Evolutionary conservation across 2,113 vertebrate genomes (phyloP).

Genomic region (Lanius collurio): DNA sequence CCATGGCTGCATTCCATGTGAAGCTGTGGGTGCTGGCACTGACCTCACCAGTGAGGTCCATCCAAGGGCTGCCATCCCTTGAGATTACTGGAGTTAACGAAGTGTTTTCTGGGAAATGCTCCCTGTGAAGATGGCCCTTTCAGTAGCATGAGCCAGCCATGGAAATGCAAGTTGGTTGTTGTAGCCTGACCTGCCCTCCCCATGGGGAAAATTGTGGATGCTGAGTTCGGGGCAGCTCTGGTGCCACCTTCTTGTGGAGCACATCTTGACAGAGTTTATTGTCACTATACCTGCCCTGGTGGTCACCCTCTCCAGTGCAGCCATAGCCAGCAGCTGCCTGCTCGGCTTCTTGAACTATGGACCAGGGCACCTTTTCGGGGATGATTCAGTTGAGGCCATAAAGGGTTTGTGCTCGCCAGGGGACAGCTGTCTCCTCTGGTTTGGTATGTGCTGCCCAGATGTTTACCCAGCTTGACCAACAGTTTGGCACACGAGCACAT

Average conservation of each 20-base stretch:
- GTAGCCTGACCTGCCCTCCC: neutral
- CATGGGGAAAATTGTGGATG: neutral
- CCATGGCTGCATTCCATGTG: accelerated
- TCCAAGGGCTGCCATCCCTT: neutral
- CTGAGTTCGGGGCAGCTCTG: neutral
- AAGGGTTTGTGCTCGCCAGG: neutral
- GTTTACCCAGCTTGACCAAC: neutral
- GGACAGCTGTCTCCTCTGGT: neutral
- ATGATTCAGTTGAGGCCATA: neutral
- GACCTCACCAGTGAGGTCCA: neutral
- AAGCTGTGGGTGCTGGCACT: neutral
- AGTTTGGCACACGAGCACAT: accelerated
- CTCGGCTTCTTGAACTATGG: neutral
- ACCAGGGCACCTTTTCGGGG: neutral
- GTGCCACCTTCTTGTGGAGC: neutral
- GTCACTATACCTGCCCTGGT: neutral
- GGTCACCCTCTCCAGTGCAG: neutral
- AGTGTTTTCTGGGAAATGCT: neutral
- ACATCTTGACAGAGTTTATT: neutral
- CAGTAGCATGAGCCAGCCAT: neutral
- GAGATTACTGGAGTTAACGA: neutral
- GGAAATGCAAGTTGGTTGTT: neutral
- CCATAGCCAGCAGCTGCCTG: neutral
- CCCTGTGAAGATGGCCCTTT: accelerated
- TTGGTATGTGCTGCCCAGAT: neutral